Conservation (phyloP, 2,113 vertebrate genomes). For the Hassar affinis region DNA sequence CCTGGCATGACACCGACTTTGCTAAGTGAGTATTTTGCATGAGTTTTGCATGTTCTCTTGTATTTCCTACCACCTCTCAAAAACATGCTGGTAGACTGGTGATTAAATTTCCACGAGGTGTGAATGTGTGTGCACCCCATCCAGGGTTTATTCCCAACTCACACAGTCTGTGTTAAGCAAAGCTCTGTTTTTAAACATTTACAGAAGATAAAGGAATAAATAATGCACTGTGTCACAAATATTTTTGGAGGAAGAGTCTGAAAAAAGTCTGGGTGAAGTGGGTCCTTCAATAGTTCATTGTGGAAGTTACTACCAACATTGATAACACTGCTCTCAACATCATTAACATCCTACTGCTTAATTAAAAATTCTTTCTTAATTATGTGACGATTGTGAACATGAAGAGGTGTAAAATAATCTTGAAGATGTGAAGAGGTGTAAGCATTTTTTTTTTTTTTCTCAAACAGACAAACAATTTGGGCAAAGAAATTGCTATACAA, state of each 20-base stretch:
- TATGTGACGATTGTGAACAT: background rate
- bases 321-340: background rate
- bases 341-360: background rate
- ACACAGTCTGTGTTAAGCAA: background rate
- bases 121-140: background rate
- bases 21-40: background rate
- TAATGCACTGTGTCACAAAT: background rate
- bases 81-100: background rate
- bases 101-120: background rate
- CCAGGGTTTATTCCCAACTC: background rate
- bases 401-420: background rate
- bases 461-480: conserved; percentile 21
- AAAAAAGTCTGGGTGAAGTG: background rate
- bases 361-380: background rate
- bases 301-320: background rate
- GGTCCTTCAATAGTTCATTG: background rate
- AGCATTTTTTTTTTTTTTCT: background rate
- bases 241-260: background rate
- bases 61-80: background rate
- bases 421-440: background rate
- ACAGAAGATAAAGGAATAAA: background rate
- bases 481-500: conserved; percentile 42
- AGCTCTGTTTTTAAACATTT: background rate
- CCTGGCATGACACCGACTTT: background rate
- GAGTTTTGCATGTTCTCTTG: background rate